Base-by-base conservation (phyloP, 2,113 vertebrate genomes). In the Sitta europaea region DNA sequence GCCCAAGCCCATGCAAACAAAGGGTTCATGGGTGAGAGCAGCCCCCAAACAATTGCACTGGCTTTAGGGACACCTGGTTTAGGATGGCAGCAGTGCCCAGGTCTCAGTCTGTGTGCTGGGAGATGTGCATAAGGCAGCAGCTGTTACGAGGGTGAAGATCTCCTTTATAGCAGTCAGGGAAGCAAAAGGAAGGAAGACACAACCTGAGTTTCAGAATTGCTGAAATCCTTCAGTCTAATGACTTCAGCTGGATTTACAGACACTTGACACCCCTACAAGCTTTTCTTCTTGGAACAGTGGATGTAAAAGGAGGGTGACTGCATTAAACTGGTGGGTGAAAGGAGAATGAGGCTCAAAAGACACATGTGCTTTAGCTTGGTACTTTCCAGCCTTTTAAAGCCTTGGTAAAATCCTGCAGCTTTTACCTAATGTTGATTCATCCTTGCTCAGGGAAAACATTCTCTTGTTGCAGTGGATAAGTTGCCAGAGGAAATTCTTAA, bases 401-500 rank as follows among this genome's bases (percentile, higher is more conserved):
- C 42, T 73, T 0, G 0, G 27, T 3, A 4, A 94, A 97, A 92
- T 75, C 91, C 80, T 89, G 70, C 84, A 77, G 68, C 65, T 94
- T 94, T 95, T 86, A 88, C 90, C 89, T 86, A 84, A 78, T 3
- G 31, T 83, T 79, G 71, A 86, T 77, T 83, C 10, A 6, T 87
- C 57, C 76, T 61, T 81, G 80, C 57, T 89, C 36, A 87, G 81
- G 89, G 83, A 97, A 96, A 95, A 84, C 29, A 74, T 89, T 89
- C 89, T 95, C 53, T 95, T 92, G 66, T 91, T 81, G 86, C 65
- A 63, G 59, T 2, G 18, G 65, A 29, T 71, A 84, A 86, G 82
- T 94, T 48, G 68, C 92, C 88, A 92, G 91, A 95, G 83, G 91
- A 95, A 97, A 95, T 96, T 92, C 92, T 95, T 95, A 86, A 92